Base-by-base conservation (phyloP, 2,113 vertebrate species). In the Sapayoa aenigma region DNA sequence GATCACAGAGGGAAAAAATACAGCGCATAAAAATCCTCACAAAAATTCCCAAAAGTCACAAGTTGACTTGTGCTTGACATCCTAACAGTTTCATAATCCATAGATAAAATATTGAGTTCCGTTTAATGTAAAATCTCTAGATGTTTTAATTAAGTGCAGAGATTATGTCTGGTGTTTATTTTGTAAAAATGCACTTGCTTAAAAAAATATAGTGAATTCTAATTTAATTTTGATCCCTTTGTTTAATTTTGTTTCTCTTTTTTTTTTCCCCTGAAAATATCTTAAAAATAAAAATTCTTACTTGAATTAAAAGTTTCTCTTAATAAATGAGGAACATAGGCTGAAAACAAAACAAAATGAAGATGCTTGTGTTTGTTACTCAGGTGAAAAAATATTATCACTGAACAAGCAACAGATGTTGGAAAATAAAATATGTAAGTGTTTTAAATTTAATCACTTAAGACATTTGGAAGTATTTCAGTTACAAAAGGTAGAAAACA, bases 241-340 rank as follows among this genome's bases (percentile, higher is more conserved):
- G 7, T 49, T 77, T 62, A 62, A 23, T 55, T 46, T 46, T 44
- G 5, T 56, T 4, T 81, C 49, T 50, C 9, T 7, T 9, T n/a
- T 58, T 21, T n/a, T 58, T 21, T 12, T 0, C 0, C 8, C 13
- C 15, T 5, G 25, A 56, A 67, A 42, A 69, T 23, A 9, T 22
- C 66, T 7, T 35, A 56, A 69, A 84, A 71, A 24, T 33, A 79
- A 31, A 65, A 72, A 63, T 37, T 79, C 37, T 77, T 86, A 49
- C 8, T 91, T 13, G 11, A 22, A 17, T 87, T 72, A 62, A 68
- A 60, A 49, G 5, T 3, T 76, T 85, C 22, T 66, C 11, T 74
- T 88, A 6, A 19, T 52, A n/a, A 23, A 9, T 73, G 24, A 76
- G 22, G 20, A 9, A 21, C 7, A 16, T 24, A 60, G 19, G 9